Evolutionary conservation across 2,888 invertebrate genomes (phyloP).

Genomic region (Galerucella calmariensis): DNA sequence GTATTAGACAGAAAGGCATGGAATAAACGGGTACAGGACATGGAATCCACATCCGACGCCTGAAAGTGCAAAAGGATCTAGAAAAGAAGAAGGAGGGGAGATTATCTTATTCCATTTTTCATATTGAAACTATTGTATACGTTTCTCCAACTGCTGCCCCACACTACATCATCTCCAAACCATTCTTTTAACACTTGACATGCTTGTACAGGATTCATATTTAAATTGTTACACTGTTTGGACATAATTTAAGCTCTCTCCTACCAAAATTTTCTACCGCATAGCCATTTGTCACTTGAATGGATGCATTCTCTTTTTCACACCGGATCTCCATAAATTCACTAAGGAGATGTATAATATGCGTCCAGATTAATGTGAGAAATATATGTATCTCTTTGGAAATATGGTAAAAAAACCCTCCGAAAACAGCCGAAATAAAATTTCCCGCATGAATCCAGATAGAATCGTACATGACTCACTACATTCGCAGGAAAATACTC

Average conservation of each 20-base stretch:
- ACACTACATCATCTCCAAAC: too few species aligned
- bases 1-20: too few species aligned
- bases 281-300: constrained; percentile 21
- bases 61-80: too few species aligned
- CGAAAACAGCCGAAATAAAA: constrained; percentile 17
- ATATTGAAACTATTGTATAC: too few species aligned
- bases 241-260: constrained; percentile 14
- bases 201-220: too few species aligned
- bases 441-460: constrained; percentile 10
- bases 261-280: constrained; percentile 15
- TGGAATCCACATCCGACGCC: too few species aligned
- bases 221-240: not conserved
- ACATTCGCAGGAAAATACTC: not conserved
- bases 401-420: constrained; percentile 18
- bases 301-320: constrained; percentile 24
- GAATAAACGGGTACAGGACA: too few species aligned
- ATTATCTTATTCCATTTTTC: too few species aligned
- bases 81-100: too few species aligned
- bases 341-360: constrained; percentile 26
- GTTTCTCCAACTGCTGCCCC: too few species aligned
- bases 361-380: constrained; percentile 27
- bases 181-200: too few species aligned
- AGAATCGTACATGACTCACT: not conserved
- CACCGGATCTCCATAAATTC: constrained; percentile 31
- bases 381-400: constrained; percentile 27